Evolutionary conservation across 1,140 invertebrate genomes (phyloP).

Genomic region (Drosophila cardini): DNA sequence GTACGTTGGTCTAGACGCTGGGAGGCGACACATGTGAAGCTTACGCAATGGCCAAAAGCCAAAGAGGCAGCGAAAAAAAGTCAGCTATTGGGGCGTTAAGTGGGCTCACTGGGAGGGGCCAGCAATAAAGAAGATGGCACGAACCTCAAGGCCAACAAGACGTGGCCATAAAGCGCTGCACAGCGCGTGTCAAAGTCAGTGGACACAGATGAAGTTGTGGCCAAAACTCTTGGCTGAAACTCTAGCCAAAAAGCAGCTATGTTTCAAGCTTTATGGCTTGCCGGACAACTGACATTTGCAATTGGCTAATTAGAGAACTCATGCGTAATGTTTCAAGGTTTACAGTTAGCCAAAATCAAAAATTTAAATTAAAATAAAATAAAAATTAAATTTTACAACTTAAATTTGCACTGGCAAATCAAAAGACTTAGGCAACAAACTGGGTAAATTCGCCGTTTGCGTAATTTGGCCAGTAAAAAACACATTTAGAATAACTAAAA

Average conservation of each 20-base stretch:
- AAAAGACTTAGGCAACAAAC: conserved; percentile 59
- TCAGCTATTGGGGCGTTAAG: too few species aligned
- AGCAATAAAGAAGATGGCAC: conserved; percentile 63
- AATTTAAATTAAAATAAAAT: conserved; percentile 13
- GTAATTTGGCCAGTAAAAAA: too few species aligned
- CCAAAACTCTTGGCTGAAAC: not conserved
- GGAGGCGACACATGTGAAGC: conserved; percentile 24
- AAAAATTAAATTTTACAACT: conserved; percentile 5
- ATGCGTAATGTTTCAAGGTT: conserved; percentile 79
- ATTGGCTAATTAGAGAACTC: conserved; percentile 56
- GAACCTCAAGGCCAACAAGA: conserved; percentile 71
- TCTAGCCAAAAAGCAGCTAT: conserved; percentile 20
- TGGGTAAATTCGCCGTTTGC: not conserved
- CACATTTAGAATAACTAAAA: too few species aligned
- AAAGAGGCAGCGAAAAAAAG: too few species aligned
- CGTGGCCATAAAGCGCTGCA: conserved; percentile 62
- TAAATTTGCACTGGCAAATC: conserved; percentile 22
- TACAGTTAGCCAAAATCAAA: conserved; percentile 20
- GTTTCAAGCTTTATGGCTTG: conserved; percentile 41
- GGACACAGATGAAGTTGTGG: conserved; percentile 3
- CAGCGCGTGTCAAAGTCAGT: conserved; percentile 57
- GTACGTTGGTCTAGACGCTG: conserved; percentile 33
- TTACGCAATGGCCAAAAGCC: conserved; percentile 39
- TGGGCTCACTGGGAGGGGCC: not conserved
- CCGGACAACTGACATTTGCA: conserved; percentile 73